Evolutionary conservation across 2,888 invertebrate species (phyloP), one percentile per base, ranked within the genome.

Genomic region (Dryadula phaetusa): DNA sequence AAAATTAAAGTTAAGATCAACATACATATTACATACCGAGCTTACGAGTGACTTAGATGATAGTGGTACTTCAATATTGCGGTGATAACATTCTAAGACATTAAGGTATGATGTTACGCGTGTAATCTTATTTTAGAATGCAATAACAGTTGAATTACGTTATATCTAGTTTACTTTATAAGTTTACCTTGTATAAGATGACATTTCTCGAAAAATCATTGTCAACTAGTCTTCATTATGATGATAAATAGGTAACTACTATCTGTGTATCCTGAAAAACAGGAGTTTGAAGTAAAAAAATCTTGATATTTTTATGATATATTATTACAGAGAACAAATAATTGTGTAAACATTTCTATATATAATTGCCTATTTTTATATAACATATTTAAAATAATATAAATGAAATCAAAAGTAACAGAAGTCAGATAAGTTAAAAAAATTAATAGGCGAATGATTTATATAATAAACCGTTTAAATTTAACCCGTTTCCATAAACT

Each of bases 1-100:
- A n/a, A n/a, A n/a, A n/a, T n/a, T n/a, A n/a, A n/a, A n/a, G n/a
- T n/a, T n/a, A n/a, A n/a, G n/a, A n/a, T 52, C 8, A 32, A 52
- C 6, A 32, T 16, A 52, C 32, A 32, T 1, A 49, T 49, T 28
- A 49, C n/a, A 49, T 52, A 32, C 25, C 20, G 2, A 32, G 52
- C 16, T 10, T 22, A 56, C 40, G 22, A 25, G 25, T 16, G 40
- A 25, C 16, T 25, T 22, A 40, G 56, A 10, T 37, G 56, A 40
- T 40, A 25, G 40, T 40, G 40, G 56, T 40, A 16, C 40, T 44
- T 60, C 28, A 60, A 60, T 44, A 60, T 60, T 32, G 44, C 60
- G 16, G 18, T 18, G 60, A 60, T 60, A 28, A 42, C 44, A 44
- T 32, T 44, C 32, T 46, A 44, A 32, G 20, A 18, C 60, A 46